These are phyloP conservation scores for Muschampia plurimacula DNA, from an alignment of 2,888 invertebrate genomes.

Conservation along the genomic window DNA sequence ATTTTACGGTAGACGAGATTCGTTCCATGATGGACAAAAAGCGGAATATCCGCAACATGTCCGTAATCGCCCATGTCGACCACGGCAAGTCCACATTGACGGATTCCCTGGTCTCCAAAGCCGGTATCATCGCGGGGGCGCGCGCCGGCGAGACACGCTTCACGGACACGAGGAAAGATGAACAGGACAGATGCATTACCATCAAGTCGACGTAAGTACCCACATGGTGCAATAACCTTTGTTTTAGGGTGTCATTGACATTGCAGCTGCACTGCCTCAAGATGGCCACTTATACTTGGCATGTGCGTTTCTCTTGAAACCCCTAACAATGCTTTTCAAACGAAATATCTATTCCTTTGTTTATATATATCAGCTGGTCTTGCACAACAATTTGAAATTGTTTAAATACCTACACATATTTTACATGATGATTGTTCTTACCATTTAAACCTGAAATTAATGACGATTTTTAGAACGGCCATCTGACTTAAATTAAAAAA, in stretches of 20 bases:
- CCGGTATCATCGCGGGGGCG: slow-evolving; percentile 99
- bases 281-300: slow-evolving; percentile 21
- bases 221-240: slow-evolving; percentile 41
- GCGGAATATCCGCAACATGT: slow-evolving; percentile 99
- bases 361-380: slow-evolving; percentile 28
- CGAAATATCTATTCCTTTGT: neutral
- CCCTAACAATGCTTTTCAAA: neutral
- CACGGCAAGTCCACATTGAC: slow-evolving; percentile 99
- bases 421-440: slow-evolving; percentile 84
- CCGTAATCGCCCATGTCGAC: slow-evolving; percentile 99
- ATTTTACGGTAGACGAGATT: slow-evolving; percentile 99
- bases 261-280: slow-evolving; percentile 13
- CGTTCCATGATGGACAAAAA: slow-evolving; percentile 99
- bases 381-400: slow-evolving; percentile 18
- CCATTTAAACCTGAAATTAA: slow-evolving; percentile 72
- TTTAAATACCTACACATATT: slow-evolving; percentile 1
- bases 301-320: neutral
- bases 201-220: slow-evolving; percentile 99
- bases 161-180: slow-evolving; percentile 99
- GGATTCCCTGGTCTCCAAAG: slow-evolving; percentile 99
- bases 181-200: slow-evolving; percentile 99
- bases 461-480: slow-evolving; percentile 86
- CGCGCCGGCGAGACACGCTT: slow-evolving; percentile 99
- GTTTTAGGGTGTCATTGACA: slow-evolving; percentile 23
- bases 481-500: slow-evolving; percentile 66